These are phyloP conservation scores for Brevimyrus niger DNA, from an alignment of 2,113 vertebrate species.

Conservation along the genomic window DNA sequence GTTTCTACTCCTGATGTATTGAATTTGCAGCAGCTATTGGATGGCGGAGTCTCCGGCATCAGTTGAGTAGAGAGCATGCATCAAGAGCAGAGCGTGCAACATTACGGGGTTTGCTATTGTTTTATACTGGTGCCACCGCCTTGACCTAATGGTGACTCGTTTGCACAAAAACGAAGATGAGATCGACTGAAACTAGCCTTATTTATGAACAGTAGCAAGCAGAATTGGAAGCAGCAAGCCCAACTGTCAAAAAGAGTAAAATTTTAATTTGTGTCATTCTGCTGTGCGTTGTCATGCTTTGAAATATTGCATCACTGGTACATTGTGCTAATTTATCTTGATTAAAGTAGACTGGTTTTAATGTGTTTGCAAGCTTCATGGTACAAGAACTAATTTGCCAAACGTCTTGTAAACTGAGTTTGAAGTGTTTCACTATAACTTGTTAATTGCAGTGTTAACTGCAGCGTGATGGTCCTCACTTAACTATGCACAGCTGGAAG, in stretches of 20 bases:
- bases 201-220: slow-evolving; percentile 51
- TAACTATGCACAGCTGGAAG: slow-evolving; percentile 11
- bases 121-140: slow-evolving; percentile 23
- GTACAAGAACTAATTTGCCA: not conserved
- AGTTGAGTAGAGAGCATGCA: slow-evolving; percentile 48
- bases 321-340: not conserved
- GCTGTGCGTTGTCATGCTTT: slow-evolving; percentile 28
- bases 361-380: slow-evolving; percentile 1
- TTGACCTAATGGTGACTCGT: slow-evolving; percentile 31
- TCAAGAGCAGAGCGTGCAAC: slow-evolving; percentile 16
- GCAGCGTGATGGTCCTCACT: not conserved
- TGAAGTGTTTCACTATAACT: not conserved
- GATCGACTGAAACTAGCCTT: slow-evolving; percentile 27
- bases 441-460: slow-evolving; percentile 1
- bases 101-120: slow-evolving; percentile 20
- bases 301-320: not conserved
- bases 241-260: slow-evolving; percentile 68
- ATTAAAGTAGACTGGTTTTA: not conserved
- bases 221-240: slow-evolving; percentile 58
- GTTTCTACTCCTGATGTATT: slow-evolving; percentile 60
- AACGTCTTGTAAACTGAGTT: not conserved
- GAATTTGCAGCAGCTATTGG: slow-evolving; percentile 57
- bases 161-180: not conserved
- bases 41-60: slow-evolving; percentile 66
- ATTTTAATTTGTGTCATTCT: slow-evolving; percentile 35